phyloP scores from a whole-genome alignment of 2,113 vertebrate genomes.

The Nerophis lumbriciformis region DNA sequence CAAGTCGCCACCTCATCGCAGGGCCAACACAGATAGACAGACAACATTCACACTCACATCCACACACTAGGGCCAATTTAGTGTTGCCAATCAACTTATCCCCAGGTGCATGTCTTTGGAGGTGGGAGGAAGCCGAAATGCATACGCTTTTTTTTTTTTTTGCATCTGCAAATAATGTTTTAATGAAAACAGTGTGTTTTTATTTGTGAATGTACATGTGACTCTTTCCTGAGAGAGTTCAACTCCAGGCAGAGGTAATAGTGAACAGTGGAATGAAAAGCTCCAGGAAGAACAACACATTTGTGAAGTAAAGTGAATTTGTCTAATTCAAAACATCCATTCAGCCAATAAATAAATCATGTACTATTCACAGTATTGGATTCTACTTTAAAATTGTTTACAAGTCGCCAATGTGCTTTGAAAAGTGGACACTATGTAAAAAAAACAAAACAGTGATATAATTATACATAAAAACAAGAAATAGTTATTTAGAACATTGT shows the following conservation, averaged over 20 bases:
- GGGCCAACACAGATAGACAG: no score
- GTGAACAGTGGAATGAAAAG: constrained; percentile 24
- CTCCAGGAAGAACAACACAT: no score
- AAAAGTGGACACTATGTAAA: background rate
- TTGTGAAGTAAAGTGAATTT: background rate
- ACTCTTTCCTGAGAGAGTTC: constrained; percentile 78
- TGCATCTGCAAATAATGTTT: background rate
- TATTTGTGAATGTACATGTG: constrained; percentile 96
- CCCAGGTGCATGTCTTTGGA: no score
- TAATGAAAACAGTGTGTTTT: constrained; percentile 71
- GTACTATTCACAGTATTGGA: constrained; percentile 10
- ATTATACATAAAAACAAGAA: background rate
- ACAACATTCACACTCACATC: no score
- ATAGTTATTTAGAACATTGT: no score
- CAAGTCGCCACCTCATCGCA: no score
- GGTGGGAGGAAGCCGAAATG: no score
- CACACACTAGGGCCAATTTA: no score
- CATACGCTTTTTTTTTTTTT: no score
- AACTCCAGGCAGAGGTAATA: constrained; percentile 25
- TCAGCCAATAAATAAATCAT: constrained; percentile 9
- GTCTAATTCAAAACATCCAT: constrained; percentile 3
- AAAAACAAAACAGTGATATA: background rate
- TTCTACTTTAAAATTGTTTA: background rate
- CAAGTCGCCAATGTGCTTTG: background rate
- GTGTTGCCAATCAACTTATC: no score